Conservation (phyloP, 2,113 vertebrate genomes). For the Haemorhous mexicanus region DNA sequence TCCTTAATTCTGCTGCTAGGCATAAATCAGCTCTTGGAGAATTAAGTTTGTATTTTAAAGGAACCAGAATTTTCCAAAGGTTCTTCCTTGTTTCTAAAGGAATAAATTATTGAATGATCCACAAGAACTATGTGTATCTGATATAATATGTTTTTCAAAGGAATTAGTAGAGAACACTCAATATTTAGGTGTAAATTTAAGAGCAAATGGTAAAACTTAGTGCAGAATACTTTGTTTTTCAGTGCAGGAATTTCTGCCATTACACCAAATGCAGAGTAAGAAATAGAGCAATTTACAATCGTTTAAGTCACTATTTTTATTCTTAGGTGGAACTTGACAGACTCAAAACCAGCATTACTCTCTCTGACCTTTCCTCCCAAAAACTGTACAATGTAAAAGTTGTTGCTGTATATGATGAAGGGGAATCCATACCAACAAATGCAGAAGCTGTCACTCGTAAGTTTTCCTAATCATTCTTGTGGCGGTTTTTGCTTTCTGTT, state of each 20-base stretch:
- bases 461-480: constrained; percentile 12
- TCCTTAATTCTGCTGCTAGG: not conserved
- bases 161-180: not conserved
- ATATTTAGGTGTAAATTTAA: not conserved
- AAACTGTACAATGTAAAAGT: constrained; percentile 85
- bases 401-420: constrained; percentile 84
- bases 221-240: not conserved
- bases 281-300: not conserved
- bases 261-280: not conserved
- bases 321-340: constrained; percentile 82
- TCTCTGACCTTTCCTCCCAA: constrained; percentile 84
- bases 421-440: constrained; percentile 72
- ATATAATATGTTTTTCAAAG: not conserved
- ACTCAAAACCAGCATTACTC: constrained; percentile 72
- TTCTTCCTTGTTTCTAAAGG: not conserved
- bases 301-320: not conserved
- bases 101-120: not conserved
- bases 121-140: not conserved
- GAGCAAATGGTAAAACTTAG: not conserved
- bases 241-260: not conserved
- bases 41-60: not conserved
- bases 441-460: constrained; percentile 85
- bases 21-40: not conserved
- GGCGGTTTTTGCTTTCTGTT: not conserved
- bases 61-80: not conserved